phyloP scores from a whole-genome alignment of 2,113 vertebrate genomes.

The Nettapus auritus region DNA sequence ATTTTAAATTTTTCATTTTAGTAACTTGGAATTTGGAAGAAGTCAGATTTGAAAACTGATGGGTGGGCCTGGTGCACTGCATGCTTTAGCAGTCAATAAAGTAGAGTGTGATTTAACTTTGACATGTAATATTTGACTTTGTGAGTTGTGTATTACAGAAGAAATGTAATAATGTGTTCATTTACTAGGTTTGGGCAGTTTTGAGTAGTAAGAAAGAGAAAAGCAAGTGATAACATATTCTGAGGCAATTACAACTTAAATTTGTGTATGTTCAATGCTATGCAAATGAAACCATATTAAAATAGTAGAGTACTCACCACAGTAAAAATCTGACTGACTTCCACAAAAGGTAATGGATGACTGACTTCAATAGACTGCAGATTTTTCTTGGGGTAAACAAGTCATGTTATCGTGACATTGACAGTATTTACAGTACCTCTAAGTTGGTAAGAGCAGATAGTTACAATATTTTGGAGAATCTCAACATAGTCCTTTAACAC shows the following conservation, averaged over 20 bases:
- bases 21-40: background rate
- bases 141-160: background rate
- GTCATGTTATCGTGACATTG: background rate
- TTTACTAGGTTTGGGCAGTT: background rate
- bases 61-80: background rate
- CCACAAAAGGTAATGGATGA: background rate
- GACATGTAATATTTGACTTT: accelerated
- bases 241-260: background rate
- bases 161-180: background rate
- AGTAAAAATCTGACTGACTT: background rate
- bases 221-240: background rate
- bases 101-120: background rate
- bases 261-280: background rate
- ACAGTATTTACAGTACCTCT: background rate
- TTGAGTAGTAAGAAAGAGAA: background rate
- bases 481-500: background rate
- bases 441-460: background rate
- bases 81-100: accelerated
- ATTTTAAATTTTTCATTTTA: background rate
- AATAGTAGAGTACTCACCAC: background rate
- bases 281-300: background rate
- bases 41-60: background rate
- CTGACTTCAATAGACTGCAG: background rate
- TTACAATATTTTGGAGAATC: background rate
- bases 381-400: background rate